Evolutionary conservation across 2,797 vertebrate genomes (phyloP).

Genomic region (Pseudomugil tenellus): DNA sequence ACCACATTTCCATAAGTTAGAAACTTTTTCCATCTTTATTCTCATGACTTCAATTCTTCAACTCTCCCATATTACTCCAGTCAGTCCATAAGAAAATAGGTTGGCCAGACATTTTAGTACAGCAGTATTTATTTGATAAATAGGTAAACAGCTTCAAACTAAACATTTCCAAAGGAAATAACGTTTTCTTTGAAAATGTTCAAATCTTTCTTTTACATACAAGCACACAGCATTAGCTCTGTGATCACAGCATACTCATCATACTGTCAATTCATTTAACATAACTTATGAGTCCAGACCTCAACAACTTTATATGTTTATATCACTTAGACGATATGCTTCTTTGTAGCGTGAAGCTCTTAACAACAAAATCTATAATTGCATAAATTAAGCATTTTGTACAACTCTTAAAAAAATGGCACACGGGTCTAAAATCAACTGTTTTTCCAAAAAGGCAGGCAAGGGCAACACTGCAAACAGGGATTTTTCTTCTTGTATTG

Average conservation of each 20-base stretch:
- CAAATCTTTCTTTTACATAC: not conserved
- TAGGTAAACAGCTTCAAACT: not conserved
- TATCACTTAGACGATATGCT: not conserved
- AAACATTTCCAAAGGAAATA: not conserved
- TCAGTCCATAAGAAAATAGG: not conserved
- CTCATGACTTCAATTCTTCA: conserved; percentile 12
- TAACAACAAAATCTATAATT: conserved; percentile 3
- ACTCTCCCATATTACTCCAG: not conserved
- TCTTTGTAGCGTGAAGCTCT: not conserved
- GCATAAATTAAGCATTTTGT: conserved; percentile 2
- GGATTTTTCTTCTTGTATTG: conserved; percentile 87
- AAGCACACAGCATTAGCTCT: not conserved
- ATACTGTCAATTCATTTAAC: not conserved
- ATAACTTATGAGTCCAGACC: not conserved
- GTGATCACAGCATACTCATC: not conserved
- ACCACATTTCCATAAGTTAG: not conserved
- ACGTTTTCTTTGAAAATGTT: not conserved
- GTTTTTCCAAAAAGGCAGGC: conserved; percentile 80
- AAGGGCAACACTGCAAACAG: conserved; percentile 85
- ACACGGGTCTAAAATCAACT: too few species aligned
- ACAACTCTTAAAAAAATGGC: too few species aligned
- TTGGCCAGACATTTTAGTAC: not conserved
- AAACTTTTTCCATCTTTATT: not conserved
- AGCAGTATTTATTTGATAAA: conserved; percentile 37
- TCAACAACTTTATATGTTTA: not conserved